Percentiles rank a stretch among this genome's conserved stretches.
These are phyloP conservation scores for Drosophila pseudotakahashii DNA, from an alignment of 2,888 invertebrate genomes.

Conservation along the genomic window DNA sequence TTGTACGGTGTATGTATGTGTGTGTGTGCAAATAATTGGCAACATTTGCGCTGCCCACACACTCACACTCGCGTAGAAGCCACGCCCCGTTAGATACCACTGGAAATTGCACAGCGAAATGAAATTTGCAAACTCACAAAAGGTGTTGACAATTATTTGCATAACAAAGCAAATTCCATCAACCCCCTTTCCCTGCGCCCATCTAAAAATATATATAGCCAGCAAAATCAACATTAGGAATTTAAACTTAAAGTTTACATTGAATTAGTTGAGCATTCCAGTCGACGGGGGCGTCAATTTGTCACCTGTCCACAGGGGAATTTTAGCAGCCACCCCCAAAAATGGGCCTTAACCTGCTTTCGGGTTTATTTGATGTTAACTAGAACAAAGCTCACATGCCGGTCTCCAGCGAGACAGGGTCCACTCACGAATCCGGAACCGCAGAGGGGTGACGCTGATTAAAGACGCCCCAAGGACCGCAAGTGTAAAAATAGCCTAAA, in stretches of 20 bases:
- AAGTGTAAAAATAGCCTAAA: constrained; percentile 45
- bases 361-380: constrained; percentile 39
- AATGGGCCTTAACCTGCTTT: constrained; percentile 12
- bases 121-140: constrained; percentile 77
- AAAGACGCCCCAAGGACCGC: constrained; percentile 54
- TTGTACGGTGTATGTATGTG: constrained; percentile 6
- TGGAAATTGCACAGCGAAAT: constrained; percentile 64
- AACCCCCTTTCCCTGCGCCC: background rate
- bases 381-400: constrained; percentile 36
- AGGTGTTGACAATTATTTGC: constrained; percentile 80
- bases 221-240: constrained; percentile 39
- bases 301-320: constrained; percentile 10
- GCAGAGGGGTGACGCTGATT: constrained; percentile 40
- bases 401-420: constrained; percentile 20
- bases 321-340: background rate
- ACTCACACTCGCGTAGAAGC: constrained; percentile 28
- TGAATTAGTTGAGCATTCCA: constrained; percentile 23
- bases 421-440: constrained; percentile 16
- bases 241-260: constrained; percentile 43
- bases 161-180: constrained; percentile 72
- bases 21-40: constrained; percentile 77
- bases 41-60: constrained; percentile 69
- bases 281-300: constrained; percentile 15
- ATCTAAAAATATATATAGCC: constrained; percentile 19
- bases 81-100: constrained; percentile 61